Evolutionary conservation across 1,140 invertebrate genomes (phyloP), one percentile per base, ranked within the genome.

Genomic region (Ooceraea biroi): DNA sequence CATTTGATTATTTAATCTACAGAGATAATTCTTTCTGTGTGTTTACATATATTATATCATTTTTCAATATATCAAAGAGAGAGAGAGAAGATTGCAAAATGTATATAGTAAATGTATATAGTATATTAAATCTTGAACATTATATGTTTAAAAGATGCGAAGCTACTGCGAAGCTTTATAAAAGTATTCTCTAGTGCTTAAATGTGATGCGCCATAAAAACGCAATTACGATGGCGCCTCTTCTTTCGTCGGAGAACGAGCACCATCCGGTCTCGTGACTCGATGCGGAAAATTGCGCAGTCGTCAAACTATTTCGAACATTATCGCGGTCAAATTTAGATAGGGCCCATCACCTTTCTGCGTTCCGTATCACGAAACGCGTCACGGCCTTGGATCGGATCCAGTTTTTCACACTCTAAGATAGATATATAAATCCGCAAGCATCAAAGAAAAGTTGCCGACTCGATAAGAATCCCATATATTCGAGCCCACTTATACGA

Each of bases 361-460:
- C 52, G 83, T 44, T 46, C 46, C 60, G 36, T 72, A 65, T 48
- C 68, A n/a, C 36, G 66, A 88, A 68, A 57, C 57, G 57, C 66
- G 84, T 73, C 73, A 78, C 84, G 86, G 72, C 87, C 88, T 89
- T 89, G 88, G 88, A 89, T 57, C 55, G 0, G 25, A 2, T 88
- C 88, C 88, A 89, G 88, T 76, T 44, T 68, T 88, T 50, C 73
- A 27, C n/a, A 27, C 68, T 71, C 14, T 72, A 83, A 57, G 85
- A 55, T 52, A 69, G n/a, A 84, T 55, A 84, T 55, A 36, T 57
- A 41, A 85, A 58, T 36, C 48, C 4, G 19, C 3, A n/a, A 14
- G 14, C 19, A 19, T 8, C 36, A 57, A 50, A 72, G 52, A 30
- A 27, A 14, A 36, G 44, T 17, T 12, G 5, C 7, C 8, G 44